These are phyloP conservation scores for Malacosoma neustria DNA, from an alignment of 2,888 invertebrate species.

Conservation along the genomic window DNA sequence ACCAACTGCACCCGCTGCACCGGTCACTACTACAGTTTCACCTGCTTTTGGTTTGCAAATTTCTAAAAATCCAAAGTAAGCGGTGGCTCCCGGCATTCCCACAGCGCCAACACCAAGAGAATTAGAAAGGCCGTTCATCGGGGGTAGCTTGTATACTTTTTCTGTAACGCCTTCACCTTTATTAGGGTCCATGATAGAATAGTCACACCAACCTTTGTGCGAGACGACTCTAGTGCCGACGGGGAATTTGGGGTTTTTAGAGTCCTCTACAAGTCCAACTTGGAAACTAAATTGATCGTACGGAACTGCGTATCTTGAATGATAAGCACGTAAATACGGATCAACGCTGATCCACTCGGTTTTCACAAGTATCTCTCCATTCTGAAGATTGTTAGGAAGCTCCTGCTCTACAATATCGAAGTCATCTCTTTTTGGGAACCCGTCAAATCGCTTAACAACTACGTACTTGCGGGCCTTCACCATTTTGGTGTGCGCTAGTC, in stretches of 20 bases:
- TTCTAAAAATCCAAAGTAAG: conserved; percentile 81
- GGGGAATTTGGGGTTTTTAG: conserved; percentile 74
- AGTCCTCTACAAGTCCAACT: conserved; percentile 68
- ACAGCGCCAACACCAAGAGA: conserved; percentile 76
- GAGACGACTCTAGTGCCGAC: conserved; percentile 75
- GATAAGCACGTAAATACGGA: conserved; percentile 28
- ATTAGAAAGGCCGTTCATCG: conserved; percentile 58
- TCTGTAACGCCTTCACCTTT: conserved; percentile 3
- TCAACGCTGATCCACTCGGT: conserved; percentile 37
- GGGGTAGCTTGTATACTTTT: conserved; percentile 52
- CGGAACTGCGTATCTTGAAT: conserved; percentile 16
- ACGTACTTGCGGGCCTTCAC: conserved; percentile 73
- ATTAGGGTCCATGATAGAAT: conserved; percentile 13
- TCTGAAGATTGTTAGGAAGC: conserved; percentile 61
- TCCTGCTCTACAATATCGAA: conserved; percentile 75
- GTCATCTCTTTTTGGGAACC: conserved; percentile 72
- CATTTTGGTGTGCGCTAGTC: conserved; percentile 25
- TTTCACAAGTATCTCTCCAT: conserved; percentile 57
- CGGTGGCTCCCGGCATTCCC: conserved; percentile 82
- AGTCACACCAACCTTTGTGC: conserved; percentile 40
- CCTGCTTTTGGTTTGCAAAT: conserved; percentile 80
- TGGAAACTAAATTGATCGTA: conserved; percentile 35
- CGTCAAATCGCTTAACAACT: conserved; percentile 69
- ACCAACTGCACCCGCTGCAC: conserved; percentile 85
- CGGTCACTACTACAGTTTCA: conserved; percentile 81